Evolutionary conservation across 2,888 invertebrate species (phyloP).

Genomic region (Venustoraphidia nigricollis): DNA sequence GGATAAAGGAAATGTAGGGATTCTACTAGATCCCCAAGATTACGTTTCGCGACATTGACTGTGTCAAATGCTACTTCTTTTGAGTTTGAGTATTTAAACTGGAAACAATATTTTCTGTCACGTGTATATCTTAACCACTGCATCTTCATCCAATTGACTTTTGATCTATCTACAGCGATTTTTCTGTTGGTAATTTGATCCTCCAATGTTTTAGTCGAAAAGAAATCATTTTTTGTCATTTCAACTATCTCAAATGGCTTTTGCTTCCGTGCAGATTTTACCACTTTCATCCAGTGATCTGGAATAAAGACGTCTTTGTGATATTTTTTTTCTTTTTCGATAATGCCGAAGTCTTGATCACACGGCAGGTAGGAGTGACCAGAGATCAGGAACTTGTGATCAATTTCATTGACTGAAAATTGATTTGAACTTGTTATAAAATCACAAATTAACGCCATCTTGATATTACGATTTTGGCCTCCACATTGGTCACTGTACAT

Average conservation of each 20-base stretch:
- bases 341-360: constrained; percentile 12
- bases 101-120: too few species aligned
- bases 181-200: constrained; percentile 10
- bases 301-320: constrained; percentile 13
- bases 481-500: constrained; percentile 12
- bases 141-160: neutral
- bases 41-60: too few species aligned
- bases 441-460: constrained; percentile 13
- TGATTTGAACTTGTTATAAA: constrained; percentile 11
- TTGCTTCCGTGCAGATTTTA: constrained; percentile 10
- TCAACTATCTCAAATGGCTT: constrained; percentile 12
- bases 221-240: constrained; percentile 9
- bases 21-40: too few species aligned
- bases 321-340: constrained; percentile 14
- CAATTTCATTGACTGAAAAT: too few species aligned
- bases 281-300: constrained; percentile 12
- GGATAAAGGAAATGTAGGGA: too few species aligned
- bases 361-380: constrained; percentile 16
- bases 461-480: constrained; percentile 17
- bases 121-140: too few species aligned
- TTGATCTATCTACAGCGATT: neutral
- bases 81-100: too few species aligned
- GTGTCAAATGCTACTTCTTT: too few species aligned
- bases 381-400: constrained; percentile 15
- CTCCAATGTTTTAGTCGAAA: constrained; percentile 9